These are phyloP conservation scores for Phataginus tricuspis DNA, from an alignment of 2,797 vertebrate genomes.

Conservation along the genomic window DNA sequence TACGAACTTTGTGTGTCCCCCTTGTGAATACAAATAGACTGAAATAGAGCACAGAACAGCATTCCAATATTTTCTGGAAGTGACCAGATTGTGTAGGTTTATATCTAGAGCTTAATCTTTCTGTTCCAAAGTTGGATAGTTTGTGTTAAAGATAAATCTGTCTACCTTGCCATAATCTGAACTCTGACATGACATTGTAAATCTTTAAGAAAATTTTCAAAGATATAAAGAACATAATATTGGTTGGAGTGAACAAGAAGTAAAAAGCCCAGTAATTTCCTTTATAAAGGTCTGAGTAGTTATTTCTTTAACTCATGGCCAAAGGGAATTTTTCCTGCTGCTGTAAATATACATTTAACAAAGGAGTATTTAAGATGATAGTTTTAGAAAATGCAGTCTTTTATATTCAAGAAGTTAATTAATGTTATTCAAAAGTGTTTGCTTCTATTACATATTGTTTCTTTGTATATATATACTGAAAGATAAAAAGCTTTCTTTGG, in stretches of 20 bases:
- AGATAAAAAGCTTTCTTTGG: not conserved
- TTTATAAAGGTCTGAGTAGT: not conserved
- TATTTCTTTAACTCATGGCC: not conserved
- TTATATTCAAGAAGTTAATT: not conserved
- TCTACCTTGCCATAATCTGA: not conserved
- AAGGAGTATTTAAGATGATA: not conserved
- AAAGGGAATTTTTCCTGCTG: not conserved
- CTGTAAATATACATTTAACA: not conserved
- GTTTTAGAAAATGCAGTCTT: not conserved
- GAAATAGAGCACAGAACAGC: not conserved
- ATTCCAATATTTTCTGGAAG: not conserved
- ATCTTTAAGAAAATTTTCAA: constrained; percentile 37
- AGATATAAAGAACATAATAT: not conserved
- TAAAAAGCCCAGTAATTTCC: not conserved
- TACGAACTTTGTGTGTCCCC: not conserved
- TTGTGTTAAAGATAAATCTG: constrained; percentile 20
- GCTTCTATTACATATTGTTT: not conserved
- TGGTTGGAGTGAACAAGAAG: not conserved
- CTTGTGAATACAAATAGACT: not conserved
- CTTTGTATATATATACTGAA: not conserved
- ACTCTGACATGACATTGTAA: not conserved
- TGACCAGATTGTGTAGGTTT: not conserved
- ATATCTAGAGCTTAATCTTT: not conserved
- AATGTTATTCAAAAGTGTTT: not conserved
- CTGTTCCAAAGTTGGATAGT: not conserved